Evolutionary conservation across 1,140 invertebrate species (phyloP), one percentile per base, ranked within the genome.

Genomic region (Cotesia vestalis): DNA sequence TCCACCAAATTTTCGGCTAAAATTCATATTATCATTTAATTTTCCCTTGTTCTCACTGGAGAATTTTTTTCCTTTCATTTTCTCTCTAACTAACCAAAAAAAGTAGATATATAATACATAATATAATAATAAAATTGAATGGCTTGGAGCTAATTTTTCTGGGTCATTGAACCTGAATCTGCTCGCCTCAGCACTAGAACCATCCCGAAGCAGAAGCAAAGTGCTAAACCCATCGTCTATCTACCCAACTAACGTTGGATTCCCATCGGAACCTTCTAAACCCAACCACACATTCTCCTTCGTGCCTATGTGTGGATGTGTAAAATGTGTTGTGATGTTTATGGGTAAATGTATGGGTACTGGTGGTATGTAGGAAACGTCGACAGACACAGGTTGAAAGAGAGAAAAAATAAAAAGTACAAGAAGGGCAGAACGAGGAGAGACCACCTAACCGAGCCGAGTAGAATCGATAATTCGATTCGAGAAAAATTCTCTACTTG

Each of bases 401-500:
- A 46, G 11, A 46, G 11, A 46, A 46, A 46, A 46, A 46, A 46
- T 46, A 46, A 2, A 46, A 46, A 46, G 9, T 11, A 55, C 4
- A 59, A 55, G 46, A 34, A 27, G n/a, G 63, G 17, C 12, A 40
- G n/a, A 40, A 20, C 6, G n/a, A 55, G 14, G 38, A 20, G 14
- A 35, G 9, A 17, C 40, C 40, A 27, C 59, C 8, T 35, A 69
- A 34, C 35, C 14, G 36, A 67, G 53, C 35, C 14, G 36, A 67
- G 14, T 46, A 38, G 61, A 71, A 71, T 71, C 69, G 61, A 71
- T 71, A 71, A 71, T 71, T 71, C 51, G 69, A 71, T 71, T 71
- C 51, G 69, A 55, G 40, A 53, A 55, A 55, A 71, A 71, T 71
- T 17, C 69, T 55, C 69, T 9, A 71, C 46, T 71, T 64, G 35